phyloP scores from a whole-genome alignment of 2,113 vertebrate species.

The Tetrax tetrax region DNA sequence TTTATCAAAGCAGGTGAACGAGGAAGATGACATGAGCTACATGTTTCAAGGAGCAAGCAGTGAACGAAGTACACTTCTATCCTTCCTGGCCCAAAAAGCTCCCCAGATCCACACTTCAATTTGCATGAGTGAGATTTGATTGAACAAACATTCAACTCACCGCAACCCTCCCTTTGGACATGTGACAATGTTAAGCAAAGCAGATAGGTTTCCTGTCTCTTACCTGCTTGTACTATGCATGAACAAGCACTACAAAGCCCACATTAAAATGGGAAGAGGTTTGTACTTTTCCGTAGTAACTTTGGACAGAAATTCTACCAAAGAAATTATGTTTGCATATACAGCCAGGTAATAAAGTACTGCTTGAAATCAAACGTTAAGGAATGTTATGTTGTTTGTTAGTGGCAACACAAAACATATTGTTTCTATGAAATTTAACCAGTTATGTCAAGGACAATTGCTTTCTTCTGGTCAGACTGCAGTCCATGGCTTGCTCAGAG shows the following conservation, averaged over 20 bases:
- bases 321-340: constrained; percentile 23
- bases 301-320: neutral
- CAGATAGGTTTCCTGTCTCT: constrained; percentile 30
- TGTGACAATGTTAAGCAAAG: neutral
- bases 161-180: neutral
- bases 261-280: neutral
- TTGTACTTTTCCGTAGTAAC: neutral
- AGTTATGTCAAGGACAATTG: constrained; percentile 18
- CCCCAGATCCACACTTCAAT: neutral
- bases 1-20: constrained; percentile 62
- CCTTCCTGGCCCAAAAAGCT: neutral
- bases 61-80: neutral
- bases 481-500: neutral
- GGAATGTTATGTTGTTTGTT: constrained; percentile 59
- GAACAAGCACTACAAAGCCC: neutral
- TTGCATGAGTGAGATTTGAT: neutral
- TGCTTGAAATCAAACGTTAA: constrained; percentile 47
- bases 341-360: constrained; percentile 16
- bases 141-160: neutral
- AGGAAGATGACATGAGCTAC: neutral
- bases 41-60: neutral
- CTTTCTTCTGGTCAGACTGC: constrained; percentile 15
- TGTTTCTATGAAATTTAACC: constrained; percentile 58
- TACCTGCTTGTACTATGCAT: constrained; percentile 35
- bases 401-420: constrained; percentile 56